Conservation (phyloP, 2,797 vertebrate species). For the Phrynocephalus vlangalii region DNA sequence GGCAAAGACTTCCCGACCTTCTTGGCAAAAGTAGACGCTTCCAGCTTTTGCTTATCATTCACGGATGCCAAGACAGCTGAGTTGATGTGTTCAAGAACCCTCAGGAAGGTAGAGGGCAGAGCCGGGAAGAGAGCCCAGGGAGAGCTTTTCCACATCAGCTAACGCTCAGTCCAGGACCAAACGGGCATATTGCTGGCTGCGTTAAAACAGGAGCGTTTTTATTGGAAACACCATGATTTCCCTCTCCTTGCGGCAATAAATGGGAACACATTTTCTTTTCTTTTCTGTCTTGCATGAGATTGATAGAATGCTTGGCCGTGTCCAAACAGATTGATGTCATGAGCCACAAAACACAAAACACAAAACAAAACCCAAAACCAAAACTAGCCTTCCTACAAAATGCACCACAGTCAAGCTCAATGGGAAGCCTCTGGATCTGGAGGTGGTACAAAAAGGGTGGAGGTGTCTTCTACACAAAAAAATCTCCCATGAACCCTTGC, state of each 20-base stretch:
- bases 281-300: background rate
- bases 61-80: slow-evolving; percentile 38
- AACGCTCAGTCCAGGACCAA: background rate
- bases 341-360: background rate
- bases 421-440: background rate
- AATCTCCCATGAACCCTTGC: background rate
- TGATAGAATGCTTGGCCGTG: background rate
- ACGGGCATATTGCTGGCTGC: slow-evolving; percentile 29
- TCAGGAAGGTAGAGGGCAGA: slow-evolving; percentile 34
- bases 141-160: slow-evolving; percentile 29
- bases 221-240: slow-evolving; percentile 50
- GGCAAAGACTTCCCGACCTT: slow-evolving; percentile 19
- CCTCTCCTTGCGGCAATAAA: slow-evolving; percentile 19
- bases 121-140: slow-evolving; percentile 44
- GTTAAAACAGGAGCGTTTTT: slow-evolving; percentile 56
- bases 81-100: slow-evolving; percentile 38
- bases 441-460: background rate
- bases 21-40: slow-evolving; percentile 53
- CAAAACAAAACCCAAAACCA: no score
- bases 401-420: background rate
- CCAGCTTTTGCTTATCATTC: slow-evolving; percentile 33
- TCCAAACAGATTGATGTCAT: background rate
- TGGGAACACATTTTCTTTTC: background rate
- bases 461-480: background rate
- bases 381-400: no score